Evolutionary conservation across 2,113 vertebrate genomes (phyloP).

Genomic region (Chinchilla lanigera): DNA sequence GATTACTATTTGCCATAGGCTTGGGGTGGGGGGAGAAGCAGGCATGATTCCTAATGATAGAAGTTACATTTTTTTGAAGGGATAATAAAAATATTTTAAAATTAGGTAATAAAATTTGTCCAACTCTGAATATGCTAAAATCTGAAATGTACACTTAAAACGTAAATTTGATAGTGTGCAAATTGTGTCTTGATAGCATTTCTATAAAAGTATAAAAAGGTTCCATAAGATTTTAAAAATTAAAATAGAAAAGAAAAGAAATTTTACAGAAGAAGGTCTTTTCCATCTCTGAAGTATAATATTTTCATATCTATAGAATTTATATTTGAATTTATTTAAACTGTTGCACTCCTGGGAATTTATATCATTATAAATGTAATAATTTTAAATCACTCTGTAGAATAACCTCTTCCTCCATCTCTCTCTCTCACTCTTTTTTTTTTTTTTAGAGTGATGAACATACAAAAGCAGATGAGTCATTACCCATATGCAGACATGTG

Average conservation of each 20-base stretch:
- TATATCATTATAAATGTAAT: background rate
- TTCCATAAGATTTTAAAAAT: background rate
- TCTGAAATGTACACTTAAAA: background rate
- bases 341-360: background rate
- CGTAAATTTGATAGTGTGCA: background rate
- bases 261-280: background rate
- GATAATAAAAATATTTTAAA: conserved; percentile 9
- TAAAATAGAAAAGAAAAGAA: background rate
- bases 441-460: background rate
- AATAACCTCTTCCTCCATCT: background rate
- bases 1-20: background rate
- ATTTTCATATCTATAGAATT: background rate
- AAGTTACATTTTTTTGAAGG: background rate
- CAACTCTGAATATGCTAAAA: background rate
- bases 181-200: background rate
- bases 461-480: conserved; percentile 19
- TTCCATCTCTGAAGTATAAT: background rate
- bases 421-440: background rate
- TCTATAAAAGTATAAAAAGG: background rate
- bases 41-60: background rate
- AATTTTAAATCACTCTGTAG: background rate
- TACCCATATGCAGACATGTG: background rate
- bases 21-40: background rate
- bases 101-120: background rate
- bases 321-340: conserved; percentile 47